Conservation (phyloP, 2,113 vertebrate species). For the Halcyon senegalensis region DNA sequence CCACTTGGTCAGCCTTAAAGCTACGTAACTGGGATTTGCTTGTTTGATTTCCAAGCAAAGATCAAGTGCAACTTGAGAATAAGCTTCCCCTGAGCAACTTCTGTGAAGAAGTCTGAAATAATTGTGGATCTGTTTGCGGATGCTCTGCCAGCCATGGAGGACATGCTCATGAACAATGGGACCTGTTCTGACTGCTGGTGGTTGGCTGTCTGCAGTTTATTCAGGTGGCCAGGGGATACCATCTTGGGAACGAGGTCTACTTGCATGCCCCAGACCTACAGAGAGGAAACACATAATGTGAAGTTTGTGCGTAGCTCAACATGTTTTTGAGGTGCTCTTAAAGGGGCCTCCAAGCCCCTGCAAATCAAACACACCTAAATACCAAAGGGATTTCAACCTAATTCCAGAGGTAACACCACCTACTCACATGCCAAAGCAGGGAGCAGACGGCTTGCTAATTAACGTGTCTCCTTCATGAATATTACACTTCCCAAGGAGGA, state of each 20-base stretch:
- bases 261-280: neutral
- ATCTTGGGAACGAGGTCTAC: neutral
- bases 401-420: slow-evolving; percentile 58
- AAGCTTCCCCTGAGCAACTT: neutral
- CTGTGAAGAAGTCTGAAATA: accelerated
- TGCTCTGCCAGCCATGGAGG: neutral
- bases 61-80: neutral
- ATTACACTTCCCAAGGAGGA: neutral
- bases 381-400: slow-evolving; percentile 11
- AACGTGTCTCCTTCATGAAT: slow-evolving; percentile 37
- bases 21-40: neutral
- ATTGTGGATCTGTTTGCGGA: accelerated
- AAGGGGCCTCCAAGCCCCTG: neutral
- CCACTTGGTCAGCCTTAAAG: neutral
- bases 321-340: neutral
- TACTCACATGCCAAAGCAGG: slow-evolving; percentile 28
- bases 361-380: slow-evolving; percentile 41
- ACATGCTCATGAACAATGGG: accelerated
- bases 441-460: slow-evolving; percentile 48
- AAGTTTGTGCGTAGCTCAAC: neutral
- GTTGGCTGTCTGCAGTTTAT: neutral
- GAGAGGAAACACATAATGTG: neutral
- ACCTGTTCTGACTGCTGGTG: accelerated
- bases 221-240: neutral
- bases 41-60: neutral